A percentile compares a stretch with the other conserved stretches of the same genome.
Conservation (phyloP, 2,888 invertebrate species). For the Megastigmus dorsalis region DNA sequence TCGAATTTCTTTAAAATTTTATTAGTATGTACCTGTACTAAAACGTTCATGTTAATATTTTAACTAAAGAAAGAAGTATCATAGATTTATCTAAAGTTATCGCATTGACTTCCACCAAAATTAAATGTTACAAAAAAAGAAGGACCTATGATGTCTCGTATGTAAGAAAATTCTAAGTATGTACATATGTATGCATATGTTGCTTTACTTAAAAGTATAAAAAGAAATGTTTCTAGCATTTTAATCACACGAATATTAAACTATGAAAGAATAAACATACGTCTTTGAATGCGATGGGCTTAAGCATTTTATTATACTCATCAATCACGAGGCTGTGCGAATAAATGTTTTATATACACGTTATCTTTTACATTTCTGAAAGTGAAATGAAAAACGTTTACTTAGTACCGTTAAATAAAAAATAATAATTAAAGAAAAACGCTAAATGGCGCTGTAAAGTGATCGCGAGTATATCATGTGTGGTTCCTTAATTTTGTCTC, state of each 20-base stretch:
- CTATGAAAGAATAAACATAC: constrained; percentile 27
- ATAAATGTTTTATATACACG: constrained; percentile 56
- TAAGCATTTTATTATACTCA: constrained; percentile 58
- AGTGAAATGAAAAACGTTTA: constrained; percentile 48
- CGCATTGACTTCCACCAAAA: constrained; percentile 46
- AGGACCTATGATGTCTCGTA: constrained; percentile 43
- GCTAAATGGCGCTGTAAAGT: constrained; percentile 23
- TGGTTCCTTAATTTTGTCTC: constrained; percentile 40
- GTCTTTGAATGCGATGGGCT: constrained; percentile 46
- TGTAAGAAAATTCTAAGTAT: constrained; percentile 41
- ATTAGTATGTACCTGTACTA: constrained; percentile 26
- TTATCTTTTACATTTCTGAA: constrained; percentile 49
- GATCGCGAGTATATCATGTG: constrained; percentile 38
- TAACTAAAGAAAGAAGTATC: constrained; percentile 30
- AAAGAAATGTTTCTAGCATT: constrained; percentile 29
- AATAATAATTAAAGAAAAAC: constrained; percentile 21
- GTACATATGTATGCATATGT: constrained; percentile 42
- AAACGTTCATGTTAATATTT: constrained; percentile 31
- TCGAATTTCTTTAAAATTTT: constrained; percentile 38
- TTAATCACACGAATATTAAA: constrained; percentile 24
- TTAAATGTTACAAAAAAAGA: constrained; percentile 38
- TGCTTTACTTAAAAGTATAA: constrained; percentile 34
- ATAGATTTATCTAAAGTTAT: constrained; percentile 47
- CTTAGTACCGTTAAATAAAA: constrained; percentile 38
- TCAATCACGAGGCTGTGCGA: constrained; percentile 62